Conservation (phyloP, 2,113 vertebrate genomes). For the Notechis scutatus region DNA sequence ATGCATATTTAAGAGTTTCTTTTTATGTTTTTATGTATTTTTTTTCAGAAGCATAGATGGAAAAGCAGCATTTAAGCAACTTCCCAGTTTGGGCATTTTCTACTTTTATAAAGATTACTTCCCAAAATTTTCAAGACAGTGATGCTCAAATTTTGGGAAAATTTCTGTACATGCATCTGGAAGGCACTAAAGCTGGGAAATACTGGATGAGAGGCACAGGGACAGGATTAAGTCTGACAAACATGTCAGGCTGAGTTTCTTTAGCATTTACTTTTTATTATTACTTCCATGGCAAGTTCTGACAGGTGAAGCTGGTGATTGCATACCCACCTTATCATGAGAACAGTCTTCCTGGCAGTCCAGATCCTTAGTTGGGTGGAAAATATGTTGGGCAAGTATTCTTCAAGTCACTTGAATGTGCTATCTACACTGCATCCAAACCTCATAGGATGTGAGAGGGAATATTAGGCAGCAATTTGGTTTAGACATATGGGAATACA, state of each 20-base stretch:
- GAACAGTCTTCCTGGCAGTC: neutral
- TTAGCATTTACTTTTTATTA: neutral
- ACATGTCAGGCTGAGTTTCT: neutral
- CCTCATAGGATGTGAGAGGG: neutral
- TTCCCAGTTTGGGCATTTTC: neutral
- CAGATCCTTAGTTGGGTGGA: neutral
- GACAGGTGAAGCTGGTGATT: neutral
- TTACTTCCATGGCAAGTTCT: neutral
- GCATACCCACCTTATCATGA: neutral
- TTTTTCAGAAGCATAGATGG: neutral
- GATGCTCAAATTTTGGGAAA: neutral
- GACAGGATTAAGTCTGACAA: neutral
- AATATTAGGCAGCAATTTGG: neutral
- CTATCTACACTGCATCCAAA: neutral
- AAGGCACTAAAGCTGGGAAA: neutral
- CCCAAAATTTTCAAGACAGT: neutral
- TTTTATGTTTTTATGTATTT: neutral
- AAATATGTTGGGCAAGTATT: neutral
- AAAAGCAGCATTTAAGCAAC: neutral
- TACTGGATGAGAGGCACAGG: too few relatives aligned
- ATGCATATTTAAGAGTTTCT: neutral
- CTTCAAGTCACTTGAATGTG: neutral
- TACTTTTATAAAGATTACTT: neutral
- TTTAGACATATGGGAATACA: neutral
- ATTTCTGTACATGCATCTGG: neutral